Evolutionary conservation across 2,797 vertebrate species (phyloP).

Genomic region (Fistularia tabacaria): DNA sequence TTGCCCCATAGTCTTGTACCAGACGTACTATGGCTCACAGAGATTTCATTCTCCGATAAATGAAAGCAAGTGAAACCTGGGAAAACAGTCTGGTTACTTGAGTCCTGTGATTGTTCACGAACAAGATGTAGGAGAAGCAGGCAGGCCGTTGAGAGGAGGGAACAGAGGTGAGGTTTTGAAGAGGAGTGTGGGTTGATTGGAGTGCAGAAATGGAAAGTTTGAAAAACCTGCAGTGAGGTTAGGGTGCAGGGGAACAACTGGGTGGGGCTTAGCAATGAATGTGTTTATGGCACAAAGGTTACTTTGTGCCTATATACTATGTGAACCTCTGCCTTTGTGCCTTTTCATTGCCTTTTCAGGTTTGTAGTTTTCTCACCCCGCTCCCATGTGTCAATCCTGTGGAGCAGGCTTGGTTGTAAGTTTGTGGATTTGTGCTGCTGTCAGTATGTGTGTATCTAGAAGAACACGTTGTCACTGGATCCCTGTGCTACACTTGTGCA

Average conservation of each 20-base stretch:
- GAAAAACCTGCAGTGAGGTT: conserved; percentile 52
- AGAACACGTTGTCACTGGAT: conserved; percentile 61
- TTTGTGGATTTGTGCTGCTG: conserved; percentile 32
- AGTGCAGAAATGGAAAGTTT: conserved; percentile 59
- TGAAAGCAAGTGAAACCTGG: conserved; percentile 26
- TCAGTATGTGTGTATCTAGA: conserved; percentile 50
- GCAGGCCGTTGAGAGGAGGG: conserved; percentile 27
- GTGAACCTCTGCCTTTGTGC: conserved; percentile 46
- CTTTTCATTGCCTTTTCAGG: conserved; percentile 46
- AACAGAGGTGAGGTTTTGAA: conserved; percentile 42
- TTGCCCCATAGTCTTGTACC: conserved; percentile 6
- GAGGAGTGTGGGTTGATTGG: conserved; percentile 42
- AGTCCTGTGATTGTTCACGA: conserved; percentile 41
- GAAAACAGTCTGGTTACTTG: conserved; percentile 30
- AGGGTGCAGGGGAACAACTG: conserved; percentile 55
- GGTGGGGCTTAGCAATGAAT: conserved; percentile 40
- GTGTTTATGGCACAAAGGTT: conserved; percentile 56
- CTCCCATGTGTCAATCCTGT: conserved; percentile 53
- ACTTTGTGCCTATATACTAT: conserved; percentile 30
- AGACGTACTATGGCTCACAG: conserved; percentile 14
- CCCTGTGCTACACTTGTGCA: conserved; percentile 63
- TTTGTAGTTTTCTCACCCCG: conserved; percentile 56
- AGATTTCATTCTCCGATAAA: conserved; percentile 21
- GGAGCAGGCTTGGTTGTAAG: conserved; percentile 56
- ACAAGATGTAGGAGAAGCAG: conserved; percentile 18